Percentiles rank a stretch among this genome's conserved stretches.
Conservation (phyloP, 2,888 invertebrate genomes). For the Bugula neritina region DNA sequence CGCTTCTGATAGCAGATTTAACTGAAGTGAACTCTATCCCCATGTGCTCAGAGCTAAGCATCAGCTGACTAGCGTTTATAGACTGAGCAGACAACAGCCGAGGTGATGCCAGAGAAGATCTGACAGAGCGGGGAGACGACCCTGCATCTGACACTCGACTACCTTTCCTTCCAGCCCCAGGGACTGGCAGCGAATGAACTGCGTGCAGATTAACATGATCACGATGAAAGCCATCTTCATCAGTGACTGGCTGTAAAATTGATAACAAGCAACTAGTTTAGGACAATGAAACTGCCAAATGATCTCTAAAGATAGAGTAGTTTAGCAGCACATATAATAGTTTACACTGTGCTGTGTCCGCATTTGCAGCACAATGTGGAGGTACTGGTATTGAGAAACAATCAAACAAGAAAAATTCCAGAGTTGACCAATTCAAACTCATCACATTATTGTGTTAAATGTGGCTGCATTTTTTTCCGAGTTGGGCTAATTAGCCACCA, state of each 20-base stretch:
- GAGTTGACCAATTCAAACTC: too few relatives aligned
- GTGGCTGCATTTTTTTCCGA: too few relatives aligned
- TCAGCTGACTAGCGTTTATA: constrained; percentile 65
- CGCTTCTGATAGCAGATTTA: not conserved
- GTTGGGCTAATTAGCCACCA: too few relatives aligned
- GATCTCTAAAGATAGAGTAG: too few relatives aligned
- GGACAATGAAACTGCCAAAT: too few relatives aligned
- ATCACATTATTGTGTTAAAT: too few relatives aligned
- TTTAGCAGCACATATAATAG: too few relatives aligned
- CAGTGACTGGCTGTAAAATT: not conserved
- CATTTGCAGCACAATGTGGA: too few relatives aligned
- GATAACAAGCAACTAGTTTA: too few relatives aligned
- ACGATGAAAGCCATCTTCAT: not conserved
- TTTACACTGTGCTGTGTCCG: too few relatives aligned
- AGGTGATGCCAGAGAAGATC: not conserved
- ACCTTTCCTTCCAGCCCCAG: not conserved
- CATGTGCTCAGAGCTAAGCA: constrained; percentile 63
- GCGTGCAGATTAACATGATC: not conserved
- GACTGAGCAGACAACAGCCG: not conserved
- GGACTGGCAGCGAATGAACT: constrained; percentile 5
- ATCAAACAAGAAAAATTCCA: too few relatives aligned
- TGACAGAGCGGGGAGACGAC: not conserved
- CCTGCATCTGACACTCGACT: not conserved
- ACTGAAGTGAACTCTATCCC: not conserved
- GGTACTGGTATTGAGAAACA: too few relatives aligned